Conservation (phyloP, 2,888 invertebrate species). For the Allacma fusca region DNA sequence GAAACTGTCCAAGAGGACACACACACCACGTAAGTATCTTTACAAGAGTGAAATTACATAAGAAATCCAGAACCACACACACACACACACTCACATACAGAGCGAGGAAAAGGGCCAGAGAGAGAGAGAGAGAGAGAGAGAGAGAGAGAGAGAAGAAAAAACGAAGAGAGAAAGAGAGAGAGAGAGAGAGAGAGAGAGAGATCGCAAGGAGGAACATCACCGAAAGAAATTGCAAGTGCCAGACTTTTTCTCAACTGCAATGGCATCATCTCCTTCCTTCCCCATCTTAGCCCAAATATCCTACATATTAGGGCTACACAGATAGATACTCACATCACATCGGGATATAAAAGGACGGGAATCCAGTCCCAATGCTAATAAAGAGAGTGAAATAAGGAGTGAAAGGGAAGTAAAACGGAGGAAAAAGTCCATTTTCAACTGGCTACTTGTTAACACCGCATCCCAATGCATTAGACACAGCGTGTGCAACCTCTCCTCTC, state of each 20-base stretch:
- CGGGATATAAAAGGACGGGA: no score
- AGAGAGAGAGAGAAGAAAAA: no score
- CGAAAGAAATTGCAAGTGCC: background rate
- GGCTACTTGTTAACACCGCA: background rate
- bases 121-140: conserved; percentile 16
- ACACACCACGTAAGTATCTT: background rate
- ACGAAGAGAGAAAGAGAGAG: background rate
- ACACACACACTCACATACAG: background rate
- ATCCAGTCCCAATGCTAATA: background rate
- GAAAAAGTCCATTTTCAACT: conserved; percentile 10
- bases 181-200: background rate
- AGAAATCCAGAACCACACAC: no score
- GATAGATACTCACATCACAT: no score
- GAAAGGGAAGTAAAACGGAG: background rate
- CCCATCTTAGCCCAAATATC: no score
- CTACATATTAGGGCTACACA: no score
- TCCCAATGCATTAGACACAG: no score
- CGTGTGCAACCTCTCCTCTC: no score
- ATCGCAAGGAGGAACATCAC: background rate
- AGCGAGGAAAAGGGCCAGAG: background rate
- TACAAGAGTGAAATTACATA: background rate
- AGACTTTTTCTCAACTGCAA: no score
- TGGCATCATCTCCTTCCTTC: no score
- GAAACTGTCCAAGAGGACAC: background rate
- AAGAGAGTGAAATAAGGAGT: background rate